Evolutionary conservation across 2,888 invertebrate species (phyloP).

Genomic region (Chaitophorus viminalis): DNA sequence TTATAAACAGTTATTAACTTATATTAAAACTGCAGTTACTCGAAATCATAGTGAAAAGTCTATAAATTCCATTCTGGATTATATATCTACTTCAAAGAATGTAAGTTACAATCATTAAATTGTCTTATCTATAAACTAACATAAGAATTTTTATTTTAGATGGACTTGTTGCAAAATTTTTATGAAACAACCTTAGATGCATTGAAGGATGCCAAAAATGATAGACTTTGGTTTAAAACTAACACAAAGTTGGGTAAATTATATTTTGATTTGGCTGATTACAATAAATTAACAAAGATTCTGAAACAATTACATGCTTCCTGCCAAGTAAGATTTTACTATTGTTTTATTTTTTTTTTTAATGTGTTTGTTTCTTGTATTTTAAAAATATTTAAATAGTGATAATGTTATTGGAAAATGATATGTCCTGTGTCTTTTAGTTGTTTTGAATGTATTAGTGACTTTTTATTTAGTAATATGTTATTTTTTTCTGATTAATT

Average conservation of each 20-base stretch:
- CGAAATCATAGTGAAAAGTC: conserved; percentile 99
- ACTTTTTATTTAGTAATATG: no score
- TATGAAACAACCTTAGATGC: conserved; percentile 97
- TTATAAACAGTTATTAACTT: conserved; percentile 95
- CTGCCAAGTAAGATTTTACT: conserved; percentile 79
- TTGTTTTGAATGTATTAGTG: no score
- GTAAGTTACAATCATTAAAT: conserved; percentile 70
- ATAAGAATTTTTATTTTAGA: conserved; percentile 70
- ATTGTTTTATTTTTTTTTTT: no score
- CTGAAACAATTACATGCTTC: conserved; percentile 96
- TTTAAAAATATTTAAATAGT: no score
- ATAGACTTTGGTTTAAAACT: conserved; percentile 99
- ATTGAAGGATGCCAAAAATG: conserved; percentile 97
- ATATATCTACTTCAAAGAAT: conserved; percentile 99
- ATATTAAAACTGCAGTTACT: conserved; percentile 99
- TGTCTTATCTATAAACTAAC: background rate
- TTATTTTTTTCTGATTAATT: no score
- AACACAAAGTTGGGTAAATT: conserved; percentile 98
- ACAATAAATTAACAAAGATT: conserved; percentile 93
- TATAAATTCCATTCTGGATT: conserved; percentile 98
- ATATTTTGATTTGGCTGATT: conserved; percentile 96
- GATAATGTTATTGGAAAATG: no score
- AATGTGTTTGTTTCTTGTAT: no score
- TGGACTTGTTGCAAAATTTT: conserved; percentile 97
- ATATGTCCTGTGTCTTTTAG: no score